A percentile compares a stretch with the other conserved stretches of the same genome.
These are phyloP conservation scores for Brachionus angularis DNA, from an alignment of 1,140 invertebrate genomes.

Conservation along the genomic window DNA sequence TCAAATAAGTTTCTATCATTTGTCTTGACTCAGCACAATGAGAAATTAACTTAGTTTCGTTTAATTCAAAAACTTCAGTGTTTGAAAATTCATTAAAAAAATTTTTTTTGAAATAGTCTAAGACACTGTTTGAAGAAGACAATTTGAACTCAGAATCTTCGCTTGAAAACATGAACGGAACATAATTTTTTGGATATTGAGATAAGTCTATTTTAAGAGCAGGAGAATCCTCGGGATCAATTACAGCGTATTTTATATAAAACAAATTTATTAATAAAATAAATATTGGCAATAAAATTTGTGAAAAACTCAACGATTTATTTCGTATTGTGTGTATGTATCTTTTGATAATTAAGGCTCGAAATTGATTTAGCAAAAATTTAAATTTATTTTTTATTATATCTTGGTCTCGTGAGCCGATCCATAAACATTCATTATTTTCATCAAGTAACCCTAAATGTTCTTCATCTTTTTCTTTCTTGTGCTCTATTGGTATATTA, in stretches of 20 bases:
- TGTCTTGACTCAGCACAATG: background rate
- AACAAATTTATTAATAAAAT: slow-evolving; percentile 46
- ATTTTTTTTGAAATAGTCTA: no score
- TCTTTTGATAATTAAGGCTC: slow-evolving; percentile 58
- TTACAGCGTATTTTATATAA: slow-evolving; percentile 51
- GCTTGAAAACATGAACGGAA: no score
- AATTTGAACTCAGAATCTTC: no score
- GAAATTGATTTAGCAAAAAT: slow-evolving; percentile 49
- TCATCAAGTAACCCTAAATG: no score
- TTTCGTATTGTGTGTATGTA: slow-evolving; percentile 56
- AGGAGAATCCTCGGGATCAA: slow-evolving; percentile 50
- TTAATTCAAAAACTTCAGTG: slow-evolving; percentile 28
- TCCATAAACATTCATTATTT: background rate
- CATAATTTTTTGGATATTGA: slow-evolving; percentile 48
- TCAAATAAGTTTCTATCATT: slow-evolving; percentile 14
- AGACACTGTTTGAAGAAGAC: no score
- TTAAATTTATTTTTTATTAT: background rate
- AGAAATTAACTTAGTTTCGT: background rate
- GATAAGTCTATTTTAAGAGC: slow-evolving; percentile 49
- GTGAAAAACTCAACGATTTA: slow-evolving; percentile 53
- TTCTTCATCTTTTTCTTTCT: slow-evolving; percentile 4
- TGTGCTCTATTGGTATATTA: no score
- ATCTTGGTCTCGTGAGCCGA: background rate
- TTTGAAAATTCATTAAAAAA: slow-evolving; percentile 11
- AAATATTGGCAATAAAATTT: slow-evolving; percentile 55